Evolutionary conservation across 2,797 vertebrate genomes (phyloP).

Genomic region (Tinamus major): DNA sequence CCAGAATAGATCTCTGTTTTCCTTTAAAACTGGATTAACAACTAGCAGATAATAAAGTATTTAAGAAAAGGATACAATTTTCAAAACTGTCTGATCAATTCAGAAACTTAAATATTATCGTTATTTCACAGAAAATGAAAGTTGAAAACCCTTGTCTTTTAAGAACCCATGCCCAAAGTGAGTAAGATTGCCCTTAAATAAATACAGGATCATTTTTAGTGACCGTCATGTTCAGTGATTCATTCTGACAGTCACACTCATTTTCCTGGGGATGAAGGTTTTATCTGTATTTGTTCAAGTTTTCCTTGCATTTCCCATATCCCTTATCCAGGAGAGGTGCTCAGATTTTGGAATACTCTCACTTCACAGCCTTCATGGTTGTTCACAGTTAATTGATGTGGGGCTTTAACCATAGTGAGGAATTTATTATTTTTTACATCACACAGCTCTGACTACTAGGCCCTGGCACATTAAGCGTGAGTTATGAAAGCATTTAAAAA

Average conservation of each 20-base stretch:
- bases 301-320: neutral
- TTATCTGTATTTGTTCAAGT: neutral
- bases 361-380: neutral
- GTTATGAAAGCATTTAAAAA: conserved; percentile 9
- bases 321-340: neutral
- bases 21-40: neutral
- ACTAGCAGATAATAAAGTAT: neutral
- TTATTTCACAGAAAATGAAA: neutral
- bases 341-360: neutral
- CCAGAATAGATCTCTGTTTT: neutral
- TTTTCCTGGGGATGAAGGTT: neutral
- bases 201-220: neutral
- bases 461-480: neutral
- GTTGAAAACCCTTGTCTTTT: neutral
- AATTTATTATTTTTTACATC: neutral
- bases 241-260: accelerated
- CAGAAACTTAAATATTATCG: neutral
- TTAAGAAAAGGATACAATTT: neutral
- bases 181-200: neutral
- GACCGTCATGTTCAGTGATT: neutral
- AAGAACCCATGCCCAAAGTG: neutral
- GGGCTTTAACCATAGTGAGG: neutral
- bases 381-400: neutral
- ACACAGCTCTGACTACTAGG: neutral
- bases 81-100: neutral